Percentiles rank a stretch among this genome's conserved stretches.
Evolutionary conservation across 2,797 vertebrate genomes (phyloP).

Genomic region (Labroides dimidiatus): DNA sequence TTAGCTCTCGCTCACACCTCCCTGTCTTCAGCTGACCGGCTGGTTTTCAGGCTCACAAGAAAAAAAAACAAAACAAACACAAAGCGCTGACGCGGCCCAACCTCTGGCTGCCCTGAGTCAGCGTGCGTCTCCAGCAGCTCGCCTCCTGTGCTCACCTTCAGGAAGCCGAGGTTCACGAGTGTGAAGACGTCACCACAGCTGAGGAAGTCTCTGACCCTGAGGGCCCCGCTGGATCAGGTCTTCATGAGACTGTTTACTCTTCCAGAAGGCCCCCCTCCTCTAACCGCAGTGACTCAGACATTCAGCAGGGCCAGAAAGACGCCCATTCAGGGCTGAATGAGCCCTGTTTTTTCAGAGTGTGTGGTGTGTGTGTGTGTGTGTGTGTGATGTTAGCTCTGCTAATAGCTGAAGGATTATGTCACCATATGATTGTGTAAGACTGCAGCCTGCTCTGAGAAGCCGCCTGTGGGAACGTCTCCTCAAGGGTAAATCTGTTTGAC

Average conservation of each 20-base stretch:
- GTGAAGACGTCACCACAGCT: conserved; percentile 8
- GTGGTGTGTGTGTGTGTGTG: no score
- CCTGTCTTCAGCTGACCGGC: conserved; percentile 32
- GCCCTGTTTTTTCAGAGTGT: conserved; percentile 5
- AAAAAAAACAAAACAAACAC: neutral
- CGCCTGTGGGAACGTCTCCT: neutral
- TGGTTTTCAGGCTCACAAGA: conserved; percentile 9
- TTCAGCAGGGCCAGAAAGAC: conserved; percentile 12
- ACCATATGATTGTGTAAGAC: conserved; percentile 29
- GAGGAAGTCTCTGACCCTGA: neutral
- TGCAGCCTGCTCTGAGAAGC: conserved; percentile 40
- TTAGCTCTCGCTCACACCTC: conserved; percentile 22
- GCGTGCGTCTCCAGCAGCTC: conserved; percentile 7
- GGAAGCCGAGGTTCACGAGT: conserved; percentile 5
- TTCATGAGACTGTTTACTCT: conserved; percentile 5
- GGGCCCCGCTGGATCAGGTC: neutral
- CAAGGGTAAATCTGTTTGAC: conserved; percentile 2
- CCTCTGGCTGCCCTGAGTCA: conserved; percentile 44
- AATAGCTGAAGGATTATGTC: conserved; percentile 43
- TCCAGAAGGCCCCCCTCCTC: conserved; percentile 20
- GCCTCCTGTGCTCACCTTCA: conserved; percentile 2
- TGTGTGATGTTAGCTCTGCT: conserved; percentile 23
- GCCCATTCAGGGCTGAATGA: conserved; percentile 18
- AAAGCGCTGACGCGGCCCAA: conserved; percentile 38
- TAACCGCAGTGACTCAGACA: conserved; percentile 23